Evolutionary conservation across 2,113 vertebrate species (phyloP), one percentile per base, ranked within the genome.

Genomic region (Datnioides undecimradiatus): DNA sequence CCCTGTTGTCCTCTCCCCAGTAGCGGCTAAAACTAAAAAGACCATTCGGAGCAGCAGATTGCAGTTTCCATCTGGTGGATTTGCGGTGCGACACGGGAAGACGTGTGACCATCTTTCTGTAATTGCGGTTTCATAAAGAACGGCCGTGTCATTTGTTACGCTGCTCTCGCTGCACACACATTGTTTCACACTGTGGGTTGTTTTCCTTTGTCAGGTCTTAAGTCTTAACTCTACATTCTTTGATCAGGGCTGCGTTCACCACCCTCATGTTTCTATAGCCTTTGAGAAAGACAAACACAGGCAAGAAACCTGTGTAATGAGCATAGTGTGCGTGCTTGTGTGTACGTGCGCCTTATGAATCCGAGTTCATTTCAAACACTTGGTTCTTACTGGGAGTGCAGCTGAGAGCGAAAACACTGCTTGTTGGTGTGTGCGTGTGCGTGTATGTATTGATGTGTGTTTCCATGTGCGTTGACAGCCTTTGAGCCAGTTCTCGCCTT

Each of bases 401-500:
- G 85, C 91, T 90, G 89, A 90, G 88, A 92, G 87, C 38, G 66
- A 87, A 76, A 83, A 79, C 59, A 78, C 71, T 40, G 85, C 75
- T 82, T 33, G 73, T 82, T 69, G 84, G 55, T 67, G 78, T 46
- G 78, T 73, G 62, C 45, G 63, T 68, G 82, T 77, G 76, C 78
- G 40, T 57, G 71, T 54, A 7, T 29, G 63, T 85, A 87, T 80
- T 89, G 87, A 88, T 88, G 87, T 88, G 77, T 82, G 82, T 92
- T 88, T 91, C 83, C 76, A 73, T 82, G 90, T 88, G 87, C 87
- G 83, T 87, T 94, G 94, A 94, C 93, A 95, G 90, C 88, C 91
- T 94, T 95, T 95, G 93, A 95, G 94, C 91, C 91, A 85, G 82
- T 90, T 92, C 84, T 91, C 87, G 91, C 91, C 92, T 94, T 92